Evolutionary conservation across 2,888 invertebrate species (phyloP).

Genomic region (Agonopterix heracliana): DNA sequence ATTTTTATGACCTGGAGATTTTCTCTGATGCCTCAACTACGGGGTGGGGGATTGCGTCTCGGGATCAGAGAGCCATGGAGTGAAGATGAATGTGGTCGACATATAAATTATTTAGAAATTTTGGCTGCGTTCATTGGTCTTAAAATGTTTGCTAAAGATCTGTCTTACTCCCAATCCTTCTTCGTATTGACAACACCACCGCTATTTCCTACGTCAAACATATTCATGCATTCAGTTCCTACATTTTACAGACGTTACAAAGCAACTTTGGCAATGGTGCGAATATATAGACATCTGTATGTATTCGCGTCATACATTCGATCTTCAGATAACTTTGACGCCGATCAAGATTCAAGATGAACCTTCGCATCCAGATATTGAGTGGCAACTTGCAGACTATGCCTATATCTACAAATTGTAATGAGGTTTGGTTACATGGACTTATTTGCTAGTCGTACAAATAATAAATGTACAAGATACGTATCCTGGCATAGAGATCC

Average conservation of each 20-base stretch:
- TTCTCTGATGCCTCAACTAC: conserved; percentile 19
- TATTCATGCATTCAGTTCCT: conserved; percentile 4
- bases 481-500: conserved; percentile 10
- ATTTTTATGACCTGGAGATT: conserved; percentile 19
- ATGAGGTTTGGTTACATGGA: conserved; percentile 4
- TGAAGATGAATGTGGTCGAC: conserved; percentile 12
- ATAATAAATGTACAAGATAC: conserved; percentile 7
- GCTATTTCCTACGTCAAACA: conserved; percentile 10
- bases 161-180: neutral
- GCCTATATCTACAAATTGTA: conserved; percentile 5
- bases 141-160: conserved; percentile 18
- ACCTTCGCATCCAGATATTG: conserved; percentile 8
- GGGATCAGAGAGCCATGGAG: conserved; percentile 16
- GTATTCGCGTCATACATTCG: conserved; percentile 4
- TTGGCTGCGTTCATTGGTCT: conserved; percentile 19
- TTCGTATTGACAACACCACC: conserved; percentile 8
- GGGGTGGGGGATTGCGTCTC: conserved; percentile 22
- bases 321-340: conserved; percentile 6
- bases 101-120: conserved; percentile 24
- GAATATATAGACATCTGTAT: neutral
- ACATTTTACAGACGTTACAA: conserved; percentile 1
- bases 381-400: conserved; percentile 6
- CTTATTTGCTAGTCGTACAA: conserved; percentile 7
- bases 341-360: conserved; percentile 8
- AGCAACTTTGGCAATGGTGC: conserved; percentile 7